Evolutionary conservation across 2,797 vertebrate species (phyloP).

Genomic region (Gymnocypris eckloni): DNA sequence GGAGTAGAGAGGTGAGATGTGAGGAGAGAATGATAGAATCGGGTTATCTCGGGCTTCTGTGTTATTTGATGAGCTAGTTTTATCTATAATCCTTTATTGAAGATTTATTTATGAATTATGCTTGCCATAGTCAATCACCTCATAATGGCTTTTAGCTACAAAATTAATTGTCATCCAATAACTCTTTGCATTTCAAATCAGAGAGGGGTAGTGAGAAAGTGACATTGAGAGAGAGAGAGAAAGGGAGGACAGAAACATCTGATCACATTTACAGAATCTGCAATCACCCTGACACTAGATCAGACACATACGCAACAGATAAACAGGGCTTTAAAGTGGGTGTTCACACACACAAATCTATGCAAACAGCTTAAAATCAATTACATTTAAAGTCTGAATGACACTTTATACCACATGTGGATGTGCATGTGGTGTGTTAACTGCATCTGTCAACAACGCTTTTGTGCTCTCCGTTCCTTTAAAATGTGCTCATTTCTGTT

Average conservation of each 20-base stretch:
- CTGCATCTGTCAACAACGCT: conserved; percentile 1
- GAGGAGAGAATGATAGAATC: conserved; percentile 43
- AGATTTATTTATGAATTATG: conserved; percentile 46
- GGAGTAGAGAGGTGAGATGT: conserved; percentile 49
- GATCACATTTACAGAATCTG: conserved; percentile 27
- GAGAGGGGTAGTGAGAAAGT: background rate
- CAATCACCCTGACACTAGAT: conserved; percentile 33
- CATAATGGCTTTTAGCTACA: conserved; percentile 53
- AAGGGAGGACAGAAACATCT: conserved; percentile 1
- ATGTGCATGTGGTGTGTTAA: conserved; percentile 1
- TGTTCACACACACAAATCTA: conserved; percentile 13
- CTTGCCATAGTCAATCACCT: conserved; percentile 54
- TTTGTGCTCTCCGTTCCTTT: background rate
- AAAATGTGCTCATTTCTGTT: conserved; percentile 4
- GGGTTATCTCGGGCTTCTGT: conserved; percentile 40
- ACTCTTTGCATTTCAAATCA: conserved; percentile 50
- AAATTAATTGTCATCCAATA: conserved; percentile 49
- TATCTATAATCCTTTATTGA: conserved; percentile 20
- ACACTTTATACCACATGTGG: background rate
- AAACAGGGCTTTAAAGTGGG: conserved; percentile 29
- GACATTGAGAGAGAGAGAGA: conserved; percentile 6
- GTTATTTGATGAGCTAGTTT: conserved; percentile 35
- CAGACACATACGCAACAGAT: conserved; percentile 33
- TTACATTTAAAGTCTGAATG: background rate
- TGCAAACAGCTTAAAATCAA: conserved; percentile 20